Conservation (phyloP, 2,797 vertebrate species). For the Gymnothorax javanicus region DNA sequence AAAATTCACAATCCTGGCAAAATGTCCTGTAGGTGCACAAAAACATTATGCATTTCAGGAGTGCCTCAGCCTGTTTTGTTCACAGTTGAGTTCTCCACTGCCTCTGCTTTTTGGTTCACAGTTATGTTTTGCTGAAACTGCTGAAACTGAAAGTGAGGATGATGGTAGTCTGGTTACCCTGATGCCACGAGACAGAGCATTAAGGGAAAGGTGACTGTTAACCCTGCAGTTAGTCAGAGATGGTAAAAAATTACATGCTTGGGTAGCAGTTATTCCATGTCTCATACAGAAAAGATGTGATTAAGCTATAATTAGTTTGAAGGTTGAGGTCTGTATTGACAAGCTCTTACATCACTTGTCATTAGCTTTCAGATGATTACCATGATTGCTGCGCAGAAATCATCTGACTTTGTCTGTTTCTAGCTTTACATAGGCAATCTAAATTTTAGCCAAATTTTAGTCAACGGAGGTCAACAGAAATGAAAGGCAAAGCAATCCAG, state of each 20-base stretch:
- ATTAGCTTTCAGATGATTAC: background rate
- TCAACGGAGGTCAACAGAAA: background rate
- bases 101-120: background rate
- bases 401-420: conserved; percentile 11
- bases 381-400: background rate
- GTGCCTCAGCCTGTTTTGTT: too few relatives aligned
- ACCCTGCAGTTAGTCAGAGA: conserved; percentile 21
- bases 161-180: background rate
- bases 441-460: conserved; percentile 21
- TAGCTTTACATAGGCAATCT: conserved; percentile 39
- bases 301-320: conserved; percentile 22
- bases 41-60: too few relatives aligned
- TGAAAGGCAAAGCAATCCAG: background rate
- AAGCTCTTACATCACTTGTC: background rate
- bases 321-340: conserved; percentile 23
- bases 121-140: background rate
- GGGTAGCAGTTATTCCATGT: background rate
- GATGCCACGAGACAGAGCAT: background rate
- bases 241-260: conserved; percentile 19
- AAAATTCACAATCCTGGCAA: too few relatives aligned
- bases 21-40: too few relatives aligned
- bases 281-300: background rate
- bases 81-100: background rate
- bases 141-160: background rate
- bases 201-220: background rate